Evolutionary conservation across 2,888 invertebrate species (phyloP).

Genomic region (Lathronympha strigana): DNA sequence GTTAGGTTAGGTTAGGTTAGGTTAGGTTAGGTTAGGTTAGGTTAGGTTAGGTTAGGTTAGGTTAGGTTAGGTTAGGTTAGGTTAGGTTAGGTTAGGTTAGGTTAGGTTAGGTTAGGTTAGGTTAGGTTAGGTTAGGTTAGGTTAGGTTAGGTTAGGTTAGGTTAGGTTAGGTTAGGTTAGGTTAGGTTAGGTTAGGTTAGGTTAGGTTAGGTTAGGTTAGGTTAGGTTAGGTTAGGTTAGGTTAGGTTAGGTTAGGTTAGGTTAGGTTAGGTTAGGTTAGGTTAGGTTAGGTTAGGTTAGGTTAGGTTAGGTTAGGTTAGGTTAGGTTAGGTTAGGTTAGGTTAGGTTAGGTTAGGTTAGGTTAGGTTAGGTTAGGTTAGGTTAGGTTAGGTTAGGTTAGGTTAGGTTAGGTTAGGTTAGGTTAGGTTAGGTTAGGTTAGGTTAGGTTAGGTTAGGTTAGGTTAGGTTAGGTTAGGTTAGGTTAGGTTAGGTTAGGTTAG

Average conservation of each 20-base stretch:
- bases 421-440: too few relatives aligned
- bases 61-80: constrained; percentile 35
- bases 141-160: constrained; percentile 30
- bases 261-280: too few relatives aligned
- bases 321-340: too few relatives aligned
- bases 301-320: too few relatives aligned
- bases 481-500: constrained; percentile 11
- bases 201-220: constrained; percentile 36
- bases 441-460: too few relatives aligned
- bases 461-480: too few relatives aligned
- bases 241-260: too few relatives aligned
- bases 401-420: too few relatives aligned
- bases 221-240: too few relatives aligned
- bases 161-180: constrained; percentile 23
- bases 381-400: too few relatives aligned
- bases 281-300: constrained; percentile 28
- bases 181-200: constrained; percentile 31
- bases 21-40: constrained; percentile 45
- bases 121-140: constrained; percentile 24
- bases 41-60: constrained; percentile 45
- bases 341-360: too few relatives aligned
- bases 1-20: constrained; percentile 44
- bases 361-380: too few relatives aligned
- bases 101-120: constrained; percentile 25
- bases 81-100: constrained; percentile 27